Conservation (phyloP, 2,797 vertebrate species). For the Paguma larvata region DNA sequence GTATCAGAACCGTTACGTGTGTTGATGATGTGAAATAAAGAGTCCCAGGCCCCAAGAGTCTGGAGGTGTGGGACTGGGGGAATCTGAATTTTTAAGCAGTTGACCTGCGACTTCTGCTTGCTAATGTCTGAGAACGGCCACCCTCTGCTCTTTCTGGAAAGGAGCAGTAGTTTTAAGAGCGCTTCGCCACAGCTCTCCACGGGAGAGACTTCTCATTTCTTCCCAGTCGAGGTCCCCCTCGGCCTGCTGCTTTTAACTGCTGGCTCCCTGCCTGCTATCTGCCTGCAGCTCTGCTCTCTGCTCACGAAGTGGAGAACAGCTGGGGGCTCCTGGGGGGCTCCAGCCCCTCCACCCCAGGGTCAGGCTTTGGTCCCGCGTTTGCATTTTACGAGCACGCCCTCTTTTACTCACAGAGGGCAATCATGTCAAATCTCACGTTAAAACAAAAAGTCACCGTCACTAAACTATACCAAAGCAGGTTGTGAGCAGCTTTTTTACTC, state of each 20-base stretch:
- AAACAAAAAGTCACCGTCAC: neutral
- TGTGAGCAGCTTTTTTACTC: neutral
- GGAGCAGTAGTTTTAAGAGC: neutral
- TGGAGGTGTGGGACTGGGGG: neutral
- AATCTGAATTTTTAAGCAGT: neutral
- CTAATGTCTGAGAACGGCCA: neutral
- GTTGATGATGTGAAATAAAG: neutral
- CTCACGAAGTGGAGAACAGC: neutral
- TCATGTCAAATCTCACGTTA: neutral
- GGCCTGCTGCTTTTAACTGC: neutral
- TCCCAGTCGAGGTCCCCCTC: constrained; percentile 42
- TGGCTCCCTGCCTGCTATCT: neutral
- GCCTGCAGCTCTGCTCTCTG: neutral
- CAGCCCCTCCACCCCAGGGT: neutral
- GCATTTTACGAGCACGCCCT: neutral
- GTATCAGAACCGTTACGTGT: neutral
- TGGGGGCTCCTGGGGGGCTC: neutral
- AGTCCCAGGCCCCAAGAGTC: neutral
- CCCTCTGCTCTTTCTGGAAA: neutral
- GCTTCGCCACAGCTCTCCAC: neutral
- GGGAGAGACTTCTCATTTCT: neutral
- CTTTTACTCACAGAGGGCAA: constrained; percentile 10
- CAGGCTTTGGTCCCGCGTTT: neutral
- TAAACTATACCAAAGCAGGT: neutral
- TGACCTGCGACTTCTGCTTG: neutral